Conservation (phyloP, 2,888 invertebrate genomes). For the Agrilus cyanescens region DNA sequence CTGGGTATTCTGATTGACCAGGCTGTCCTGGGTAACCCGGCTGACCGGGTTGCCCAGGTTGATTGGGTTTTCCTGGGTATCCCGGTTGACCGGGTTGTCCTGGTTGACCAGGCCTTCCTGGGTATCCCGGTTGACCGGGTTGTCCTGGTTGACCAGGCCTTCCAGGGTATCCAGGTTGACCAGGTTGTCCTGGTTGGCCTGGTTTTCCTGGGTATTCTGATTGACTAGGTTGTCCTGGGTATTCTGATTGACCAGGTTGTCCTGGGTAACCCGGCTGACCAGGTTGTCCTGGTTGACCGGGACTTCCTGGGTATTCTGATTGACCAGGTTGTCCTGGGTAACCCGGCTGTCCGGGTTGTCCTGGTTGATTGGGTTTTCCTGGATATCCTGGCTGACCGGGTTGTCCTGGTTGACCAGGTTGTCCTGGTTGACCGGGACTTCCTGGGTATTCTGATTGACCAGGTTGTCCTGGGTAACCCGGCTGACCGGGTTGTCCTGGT, state of each 20-base stretch:
- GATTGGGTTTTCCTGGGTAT: slow-evolving; percentile 18
- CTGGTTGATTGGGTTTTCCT: not conserved
- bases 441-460: slow-evolving; percentile 6
- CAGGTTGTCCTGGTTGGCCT: slow-evolving; percentile 21
- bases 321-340: slow-evolving; percentile 11
- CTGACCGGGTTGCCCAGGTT: not conserved
- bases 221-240: slow-evolving; percentile 6
- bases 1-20: not conserved
- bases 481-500: slow-evolving; percentile 14
- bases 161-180: slow-evolving; percentile 12
- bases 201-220: slow-evolving; percentile 10
- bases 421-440: slow-evolving; percentile 41
- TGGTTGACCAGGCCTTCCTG: slow-evolving; percentile 7
- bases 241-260: slow-evolving; percentile 6
- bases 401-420: slow-evolving; percentile 38
- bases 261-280: slow-evolving; percentile 12
- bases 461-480: slow-evolving; percentile 7
- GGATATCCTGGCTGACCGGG: slow-evolving; percentile 6
- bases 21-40: not conserved
- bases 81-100: slow-evolving; percentile 8
- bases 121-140: slow-evolving; percentile 7
- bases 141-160: slow-evolving; percentile 11
- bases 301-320: slow-evolving; percentile 12
- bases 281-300: slow-evolving; percentile 7
- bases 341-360: slow-evolving; percentile 9